Evolutionary conservation across 2,113 vertebrate species (phyloP).

Genomic region (Grammomys dolichurus): DNA sequence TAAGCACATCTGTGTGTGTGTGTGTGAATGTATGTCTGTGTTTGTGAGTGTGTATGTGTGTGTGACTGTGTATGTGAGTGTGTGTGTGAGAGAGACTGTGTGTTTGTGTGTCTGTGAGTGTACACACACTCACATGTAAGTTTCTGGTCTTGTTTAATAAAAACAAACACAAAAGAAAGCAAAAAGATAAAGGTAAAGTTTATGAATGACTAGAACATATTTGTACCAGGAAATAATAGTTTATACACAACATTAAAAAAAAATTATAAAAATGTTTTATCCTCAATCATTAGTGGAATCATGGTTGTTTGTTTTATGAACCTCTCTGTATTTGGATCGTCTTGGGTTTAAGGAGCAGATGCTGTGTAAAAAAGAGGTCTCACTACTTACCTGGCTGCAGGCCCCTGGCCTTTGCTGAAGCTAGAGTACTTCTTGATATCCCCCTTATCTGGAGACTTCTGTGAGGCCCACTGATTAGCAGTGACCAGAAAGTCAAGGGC

Average conservation of each 20-base stretch:
- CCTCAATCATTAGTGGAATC: slow-evolving; percentile 61
- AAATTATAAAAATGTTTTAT: slow-evolving; percentile 80
- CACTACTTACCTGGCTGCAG: neutral
- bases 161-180: neutral
- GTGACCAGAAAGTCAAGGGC: slow-evolving; percentile 82
- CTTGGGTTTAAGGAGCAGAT: neutral
- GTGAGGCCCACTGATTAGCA: slow-evolving; percentile 82
- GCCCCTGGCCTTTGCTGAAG: neutral
- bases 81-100: slow-evolving; percentile 63
- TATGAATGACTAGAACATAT: slow-evolving; percentile 81
- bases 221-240: slow-evolving; percentile 68
- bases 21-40: slow-evolving; percentile 58
- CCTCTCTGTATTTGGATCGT: slow-evolving; percentile 38
- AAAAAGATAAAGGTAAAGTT: slow-evolving; percentile 74
- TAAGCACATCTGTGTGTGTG: neutral
- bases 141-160: slow-evolving; percentile 83
- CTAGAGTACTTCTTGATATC: slow-evolving; percentile 75
- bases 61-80: neutral
- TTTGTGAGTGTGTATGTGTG: slow-evolving; percentile 63
- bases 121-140: slow-evolving; percentile 61
- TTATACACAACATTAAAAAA: slow-evolving; percentile 77
- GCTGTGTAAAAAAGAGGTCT: neutral
- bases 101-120: slow-evolving; percentile 19
- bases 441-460: slow-evolving; percentile 83
- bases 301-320: neutral